Percentiles rank a stretch among this genome's conserved stretches.
These are phyloP conservation scores for Zalophus californianus DNA, from an alignment of 2,797 vertebrate genomes.

Conservation along the genomic window DNA sequence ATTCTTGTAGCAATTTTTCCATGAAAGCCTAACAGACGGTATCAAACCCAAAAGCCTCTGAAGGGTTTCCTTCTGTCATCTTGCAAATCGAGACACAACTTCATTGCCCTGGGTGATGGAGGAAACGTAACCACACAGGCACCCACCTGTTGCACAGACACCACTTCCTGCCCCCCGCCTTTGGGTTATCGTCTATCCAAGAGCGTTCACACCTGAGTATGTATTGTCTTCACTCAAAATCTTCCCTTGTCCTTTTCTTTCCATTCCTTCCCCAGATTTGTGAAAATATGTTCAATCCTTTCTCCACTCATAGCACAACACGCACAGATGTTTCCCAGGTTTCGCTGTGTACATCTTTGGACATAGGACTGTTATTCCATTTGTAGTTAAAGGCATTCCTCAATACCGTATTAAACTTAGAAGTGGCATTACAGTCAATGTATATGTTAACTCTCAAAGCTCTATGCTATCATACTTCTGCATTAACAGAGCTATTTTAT, in stretches of 20 bases:
- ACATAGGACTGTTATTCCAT: not conserved
- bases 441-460: not conserved
- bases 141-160: not conserved
- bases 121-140: not conserved
- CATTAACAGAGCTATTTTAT: not conserved
- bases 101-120: not conserved
- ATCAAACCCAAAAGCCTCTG: not conserved
- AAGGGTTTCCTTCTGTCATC: not conserved
- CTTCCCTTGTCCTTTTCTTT: not conserved
- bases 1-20: slow-evolving; percentile 44
- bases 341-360: not conserved
- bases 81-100: slow-evolving; percentile 32
- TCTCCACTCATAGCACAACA: not conserved
- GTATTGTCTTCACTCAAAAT: not conserved
- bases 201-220: not conserved
- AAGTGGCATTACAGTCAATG: not conserved
- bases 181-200: not conserved
- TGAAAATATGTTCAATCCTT: not conserved
- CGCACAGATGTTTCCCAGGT: not conserved
- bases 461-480: not conserved
- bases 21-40: not conserved
- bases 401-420: not conserved
- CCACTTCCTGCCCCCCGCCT: not conserved
- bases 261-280: not conserved
- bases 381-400: not conserved